Evolutionary conservation across 2,797 vertebrate species (phyloP).

Genomic region (Lemur catta): DNA sequence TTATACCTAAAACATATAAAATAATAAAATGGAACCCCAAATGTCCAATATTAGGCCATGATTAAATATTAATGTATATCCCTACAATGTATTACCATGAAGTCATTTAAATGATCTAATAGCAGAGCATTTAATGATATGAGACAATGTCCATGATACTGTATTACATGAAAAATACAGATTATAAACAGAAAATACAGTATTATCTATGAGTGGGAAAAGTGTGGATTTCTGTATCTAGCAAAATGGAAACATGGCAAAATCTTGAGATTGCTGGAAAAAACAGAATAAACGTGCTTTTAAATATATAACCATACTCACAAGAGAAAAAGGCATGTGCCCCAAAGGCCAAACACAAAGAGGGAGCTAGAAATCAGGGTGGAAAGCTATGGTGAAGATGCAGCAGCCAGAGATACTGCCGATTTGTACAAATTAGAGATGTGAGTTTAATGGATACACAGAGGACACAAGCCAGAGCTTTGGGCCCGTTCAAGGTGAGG

Average conservation of each 20-base stretch:
- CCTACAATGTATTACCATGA: background rate
- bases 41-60: background rate
- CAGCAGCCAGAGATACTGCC: background rate
- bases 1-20: background rate
- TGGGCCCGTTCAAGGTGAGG: background rate
- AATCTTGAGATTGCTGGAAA: background rate
- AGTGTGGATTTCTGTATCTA: background rate
- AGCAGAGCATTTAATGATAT: background rate
- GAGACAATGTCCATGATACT: background rate
- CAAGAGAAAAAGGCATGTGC: background rate
- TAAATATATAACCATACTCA: background rate
- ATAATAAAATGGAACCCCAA: background rate
- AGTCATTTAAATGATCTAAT: background rate
- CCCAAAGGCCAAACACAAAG: background rate
- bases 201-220: background rate
- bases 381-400: background rate
- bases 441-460: background rate
- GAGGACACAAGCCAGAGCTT: background rate
- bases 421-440: background rate
- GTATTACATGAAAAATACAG: background rate
- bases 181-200: background rate
- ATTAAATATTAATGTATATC: background rate
- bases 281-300: background rate
- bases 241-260: background rate
- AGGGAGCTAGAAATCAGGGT: background rate